Percentiles rank a stretch among this genome's conserved stretches.
phyloP scores from a whole-genome alignment of 1,140 invertebrate species.

The Zophobas morio region DNA sequence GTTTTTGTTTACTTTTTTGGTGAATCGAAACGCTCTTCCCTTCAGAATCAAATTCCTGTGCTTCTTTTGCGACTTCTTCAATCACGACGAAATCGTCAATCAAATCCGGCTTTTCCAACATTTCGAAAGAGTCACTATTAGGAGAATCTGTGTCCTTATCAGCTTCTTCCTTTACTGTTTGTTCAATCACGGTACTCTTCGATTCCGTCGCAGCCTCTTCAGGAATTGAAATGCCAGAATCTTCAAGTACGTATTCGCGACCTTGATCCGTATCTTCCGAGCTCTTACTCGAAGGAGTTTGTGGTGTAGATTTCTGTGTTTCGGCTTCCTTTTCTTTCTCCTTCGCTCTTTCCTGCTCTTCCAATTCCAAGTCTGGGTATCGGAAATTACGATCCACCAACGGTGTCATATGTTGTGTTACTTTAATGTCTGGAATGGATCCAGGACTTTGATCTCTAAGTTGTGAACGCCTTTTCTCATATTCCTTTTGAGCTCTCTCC shows the following conservation, averaged over 20 bases:
- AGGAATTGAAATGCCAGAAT: slow-evolving; percentile 71
- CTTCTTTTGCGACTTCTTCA: slow-evolving; percentile 88
- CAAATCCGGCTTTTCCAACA: slow-evolving; percentile 87
- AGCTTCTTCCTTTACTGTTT: slow-evolving; percentile 68
- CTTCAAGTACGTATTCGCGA: slow-evolving; percentile 72
- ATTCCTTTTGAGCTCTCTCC: slow-evolving; percentile 69
- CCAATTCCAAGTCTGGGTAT: slow-evolving; percentile 71
- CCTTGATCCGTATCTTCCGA: slow-evolving; percentile 77
- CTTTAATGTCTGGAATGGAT: slow-evolving; percentile 78
- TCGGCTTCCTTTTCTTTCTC: slow-evolving; percentile 54
- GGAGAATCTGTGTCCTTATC: slow-evolving; percentile 80
- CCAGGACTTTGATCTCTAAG: slow-evolving; percentile 69
- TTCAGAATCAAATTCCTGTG: slow-evolving; percentile 83
- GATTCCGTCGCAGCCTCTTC: slow-evolving; percentile 71
- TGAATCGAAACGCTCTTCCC: slow-evolving; percentile 84
- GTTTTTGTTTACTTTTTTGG: slow-evolving; percentile 65
- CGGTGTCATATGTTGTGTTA: slow-evolving; percentile 76
- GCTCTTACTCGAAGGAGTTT: slow-evolving; percentile 75
- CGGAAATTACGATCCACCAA: slow-evolving; percentile 67
- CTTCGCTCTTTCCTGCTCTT: slow-evolving; percentile 64
- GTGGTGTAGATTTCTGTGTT: slow-evolving; percentile 67
- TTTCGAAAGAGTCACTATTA: slow-evolving; percentile 90
- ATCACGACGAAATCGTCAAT: slow-evolving; percentile 90
- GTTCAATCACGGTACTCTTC: slow-evolving; percentile 71
- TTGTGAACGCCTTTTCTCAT: slow-evolving; percentile 65